phyloP scores from a whole-genome alignment of 2,888 invertebrate species.

The Gisinianus flammeolus region DNA sequence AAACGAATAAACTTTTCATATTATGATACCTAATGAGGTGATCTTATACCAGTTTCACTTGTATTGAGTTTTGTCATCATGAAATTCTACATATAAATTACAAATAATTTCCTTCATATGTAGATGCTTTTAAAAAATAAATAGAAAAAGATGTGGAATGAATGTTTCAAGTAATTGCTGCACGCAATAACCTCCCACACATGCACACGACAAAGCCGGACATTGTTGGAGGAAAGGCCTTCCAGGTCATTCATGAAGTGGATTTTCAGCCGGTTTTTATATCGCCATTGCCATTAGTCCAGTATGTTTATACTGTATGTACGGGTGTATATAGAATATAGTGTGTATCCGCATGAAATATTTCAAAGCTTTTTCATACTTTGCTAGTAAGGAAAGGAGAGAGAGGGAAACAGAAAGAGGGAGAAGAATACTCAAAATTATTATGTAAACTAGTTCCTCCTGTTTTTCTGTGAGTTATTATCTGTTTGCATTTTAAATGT shows the following conservation, averaged over 20 bases:
- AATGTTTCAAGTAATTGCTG: slow-evolving; percentile 17
- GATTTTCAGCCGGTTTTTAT: slow-evolving; percentile 31
- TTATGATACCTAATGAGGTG: too few relatives aligned
- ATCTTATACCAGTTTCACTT: neutral
- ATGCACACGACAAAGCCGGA: neutral
- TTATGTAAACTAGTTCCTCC: slow-evolving; percentile 17
- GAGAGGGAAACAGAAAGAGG: neutral
- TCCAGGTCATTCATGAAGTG: slow-evolving; percentile 28
- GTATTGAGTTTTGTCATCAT: too few relatives aligned
- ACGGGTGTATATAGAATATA: neutral
- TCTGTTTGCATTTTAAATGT: slow-evolving; percentile 32
- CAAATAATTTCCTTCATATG: too few relatives aligned
- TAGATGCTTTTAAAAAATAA: neutral
- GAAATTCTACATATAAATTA: too few relatives aligned
- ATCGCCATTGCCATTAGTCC: neutral
- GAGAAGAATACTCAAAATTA: neutral
- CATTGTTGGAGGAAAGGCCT: slow-evolving; percentile 9
- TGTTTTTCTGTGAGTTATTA: slow-evolving; percentile 27
- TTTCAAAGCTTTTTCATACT: too few relatives aligned
- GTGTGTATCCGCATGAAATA: neutral
- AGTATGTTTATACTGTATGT: neutral
- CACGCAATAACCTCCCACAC: slow-evolving; percentile 25
- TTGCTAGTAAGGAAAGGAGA: too few relatives aligned
- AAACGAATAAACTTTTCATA: too few relatives aligned
- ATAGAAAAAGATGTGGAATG: neutral